phyloP scores from a whole-genome alignment of 2,888 invertebrate genomes.

The Stegana nigrithorax region DNA sequence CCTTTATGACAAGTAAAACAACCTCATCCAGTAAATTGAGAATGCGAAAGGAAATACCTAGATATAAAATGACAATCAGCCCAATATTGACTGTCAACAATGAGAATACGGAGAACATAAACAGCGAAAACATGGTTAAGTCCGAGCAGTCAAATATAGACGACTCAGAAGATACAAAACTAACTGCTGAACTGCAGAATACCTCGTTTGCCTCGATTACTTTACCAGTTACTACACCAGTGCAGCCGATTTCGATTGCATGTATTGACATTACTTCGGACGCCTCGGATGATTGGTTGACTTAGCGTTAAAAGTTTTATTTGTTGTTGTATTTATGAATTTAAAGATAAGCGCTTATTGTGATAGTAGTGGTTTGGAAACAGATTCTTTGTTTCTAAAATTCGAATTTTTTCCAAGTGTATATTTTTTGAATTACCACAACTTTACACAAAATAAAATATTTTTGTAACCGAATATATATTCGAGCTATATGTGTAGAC shows the following conservation, averaged over 20 bases:
- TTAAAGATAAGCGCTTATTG: too few species aligned
- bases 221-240: not conserved
- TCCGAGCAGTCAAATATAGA: not conserved
- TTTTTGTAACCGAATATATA: too few species aligned
- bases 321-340: too few species aligned
- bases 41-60: too few species aligned
- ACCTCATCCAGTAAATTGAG: not conserved
- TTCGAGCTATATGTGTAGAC: too few species aligned
- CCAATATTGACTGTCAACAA: conserved; percentile 18
- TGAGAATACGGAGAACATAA: conserved; percentile 7
- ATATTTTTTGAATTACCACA: too few species aligned
- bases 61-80: conserved; percentile 36
- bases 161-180: not conserved
- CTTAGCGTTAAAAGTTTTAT: too few species aligned
- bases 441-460: too few species aligned
- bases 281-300: conserved; percentile 43
- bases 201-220: not conserved
- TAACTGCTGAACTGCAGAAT: not conserved
- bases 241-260: not conserved
- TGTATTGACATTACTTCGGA: conserved; percentile 30
- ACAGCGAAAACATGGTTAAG: not conserved
- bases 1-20: conserved; percentile 24
- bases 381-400: too few species aligned
- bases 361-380: too few species aligned
- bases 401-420: too few species aligned